Base-by-base conservation (phyloP, 2,797 vertebrate genomes). In the Sebastes elongatus region DNA sequence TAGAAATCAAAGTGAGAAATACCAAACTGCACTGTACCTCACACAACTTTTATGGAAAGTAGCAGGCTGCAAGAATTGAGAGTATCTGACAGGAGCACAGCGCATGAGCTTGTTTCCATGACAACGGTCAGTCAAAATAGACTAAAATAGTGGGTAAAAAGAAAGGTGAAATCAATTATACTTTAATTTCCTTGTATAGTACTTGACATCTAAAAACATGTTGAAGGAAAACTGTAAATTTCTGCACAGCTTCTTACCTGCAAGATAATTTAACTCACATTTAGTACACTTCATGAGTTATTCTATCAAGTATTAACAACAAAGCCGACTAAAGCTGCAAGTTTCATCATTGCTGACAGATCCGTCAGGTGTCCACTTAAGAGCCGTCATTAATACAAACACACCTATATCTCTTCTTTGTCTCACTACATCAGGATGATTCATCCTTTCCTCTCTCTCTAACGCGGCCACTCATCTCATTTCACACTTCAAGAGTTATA, bases 391-490 rank as follows among this genome's bases (percentile, higher is more conserved):
- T 83, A 76, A 83, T 38, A 28, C 74, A 59, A 77, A 71, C 71
- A 7, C 76, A 66, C 30, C 74, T 69, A 52, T 27, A 5, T 42
- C 30, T 63, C 8, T 63, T 25, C 46, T 67, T 70, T 57, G 10
- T 52, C 20, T 55, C 49, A 60, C 20, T 49, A 6, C n/a, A 56
- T 71, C 7, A 63, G 23, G 28, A 62, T 13, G 23, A 53, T 20
- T 83, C 38, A 74, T 72, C 13, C 35, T 77, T 76, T 38, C 9
- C 63, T 74, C 28, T 32, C 5, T 27, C 66, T 78, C 27, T 71
- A 4, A 16, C 16, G 71, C 33, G 4, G 76, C 80, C 85, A 84
- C 38, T 90, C 83, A 67, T 46, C 52, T 79, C 69, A 63, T 27
- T 76, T 25, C 35, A 42, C 74, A 22, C 79, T 71, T 23, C 7